phyloP scores from a whole-genome alignment of 1,140 invertebrate genomes.

The Eumeta japonica region DNA sequence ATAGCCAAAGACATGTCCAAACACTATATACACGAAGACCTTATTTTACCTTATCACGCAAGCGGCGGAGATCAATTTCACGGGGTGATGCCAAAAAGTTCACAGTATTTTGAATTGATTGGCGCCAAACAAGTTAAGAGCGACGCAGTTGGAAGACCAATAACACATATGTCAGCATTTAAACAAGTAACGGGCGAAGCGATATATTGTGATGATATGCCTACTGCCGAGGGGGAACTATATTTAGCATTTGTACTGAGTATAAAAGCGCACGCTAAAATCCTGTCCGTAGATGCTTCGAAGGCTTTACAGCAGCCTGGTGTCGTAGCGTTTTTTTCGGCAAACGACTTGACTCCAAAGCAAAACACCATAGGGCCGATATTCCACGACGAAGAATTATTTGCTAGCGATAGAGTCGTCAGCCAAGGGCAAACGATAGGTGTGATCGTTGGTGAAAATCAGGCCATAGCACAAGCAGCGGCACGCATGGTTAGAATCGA shows the following conservation, averaged over 20 bases:
- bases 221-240: constrained; percentile 70
- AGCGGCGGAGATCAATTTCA: constrained; percentile 67
- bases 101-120: constrained; percentile 79
- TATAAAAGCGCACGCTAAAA: constrained; percentile 78
- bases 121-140: constrained; percentile 62
- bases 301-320: constrained; percentile 74
- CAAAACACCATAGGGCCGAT: constrained; percentile 68
- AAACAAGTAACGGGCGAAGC: constrained; percentile 94
- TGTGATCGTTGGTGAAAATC: constrained; percentile 73
- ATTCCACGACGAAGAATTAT: constrained; percentile 78
- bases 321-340: constrained; percentile 73
- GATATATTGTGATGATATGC: constrained; percentile 89
- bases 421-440: constrained; percentile 80
- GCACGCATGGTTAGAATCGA: constrained; percentile 73
- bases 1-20: constrained; percentile 63
- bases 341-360: constrained; percentile 68
- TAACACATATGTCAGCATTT: constrained; percentile 79
- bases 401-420: constrained; percentile 68
- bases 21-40: constrained; percentile 45
- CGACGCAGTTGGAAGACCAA: constrained; percentile 80
- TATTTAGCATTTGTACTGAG: constrained; percentile 81
- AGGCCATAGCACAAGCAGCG: constrained; percentile 73
- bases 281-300: constrained; percentile 70
- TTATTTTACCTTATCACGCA: constrained; percentile 49
- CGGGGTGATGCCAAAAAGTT: constrained; percentile 66